These are phyloP conservation scores for Plodia interpunctella DNA, from an alignment of 1,140 invertebrate species.

Conservation along the genomic window DNA sequence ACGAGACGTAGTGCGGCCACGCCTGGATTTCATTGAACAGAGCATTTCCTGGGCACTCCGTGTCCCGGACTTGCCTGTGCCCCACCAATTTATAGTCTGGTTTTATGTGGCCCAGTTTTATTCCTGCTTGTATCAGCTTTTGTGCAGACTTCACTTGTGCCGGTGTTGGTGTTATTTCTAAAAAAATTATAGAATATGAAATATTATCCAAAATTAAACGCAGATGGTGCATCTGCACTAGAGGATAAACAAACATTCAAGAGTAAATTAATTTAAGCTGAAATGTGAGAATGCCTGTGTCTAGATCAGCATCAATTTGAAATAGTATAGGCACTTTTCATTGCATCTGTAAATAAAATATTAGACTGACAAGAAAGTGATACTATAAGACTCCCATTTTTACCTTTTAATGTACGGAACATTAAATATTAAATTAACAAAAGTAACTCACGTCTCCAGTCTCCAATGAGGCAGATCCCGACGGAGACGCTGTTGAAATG, in stretches of 20 bases:
- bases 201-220: too few relatives aligned
- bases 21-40: conserved; percentile 80
- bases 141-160: conserved; percentile 79
- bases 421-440: too few relatives aligned
- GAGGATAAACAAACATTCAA: too few relatives aligned
- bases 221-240: too few relatives aligned
- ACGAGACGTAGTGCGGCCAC: conserved; percentile 80
- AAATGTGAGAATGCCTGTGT: too few relatives aligned
- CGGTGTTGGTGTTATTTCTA: conserved; percentile 78
- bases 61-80: conserved; percentile 82
- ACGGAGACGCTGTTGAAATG: conserved; percentile 82
- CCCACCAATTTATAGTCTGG: conserved; percentile 82
- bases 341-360: too few relatives aligned
- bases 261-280: too few relatives aligned
- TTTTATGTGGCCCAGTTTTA: conserved; percentile 78
- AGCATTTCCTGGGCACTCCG: conserved; percentile 83
- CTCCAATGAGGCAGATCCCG: conserved; percentile 81
- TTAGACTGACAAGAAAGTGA: too few relatives aligned
- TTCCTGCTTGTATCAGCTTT: conserved; percentile 80
- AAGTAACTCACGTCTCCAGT: conserved; percentile 63
- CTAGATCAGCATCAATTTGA: too few relatives aligned
- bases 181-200: conserved; percentile 8
- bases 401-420: too few relatives aligned
- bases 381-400: too few relatives aligned
- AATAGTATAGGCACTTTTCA: too few relatives aligned